Base-by-base conservation (phyloP, 2,888 invertebrate genomes). In the Aphidoletes aphidimyza region DNA sequence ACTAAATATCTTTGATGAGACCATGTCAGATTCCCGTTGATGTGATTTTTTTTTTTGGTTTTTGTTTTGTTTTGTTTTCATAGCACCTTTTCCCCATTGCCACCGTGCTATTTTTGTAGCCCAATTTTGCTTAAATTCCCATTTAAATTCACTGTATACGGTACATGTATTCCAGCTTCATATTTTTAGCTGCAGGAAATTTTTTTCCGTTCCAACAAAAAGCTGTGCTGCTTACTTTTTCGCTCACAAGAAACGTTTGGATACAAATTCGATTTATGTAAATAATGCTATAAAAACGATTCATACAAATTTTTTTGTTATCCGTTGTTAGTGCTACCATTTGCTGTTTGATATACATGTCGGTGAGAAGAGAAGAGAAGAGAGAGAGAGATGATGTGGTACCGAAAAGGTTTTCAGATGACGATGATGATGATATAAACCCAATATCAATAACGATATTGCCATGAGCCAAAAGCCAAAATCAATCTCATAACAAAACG, bases 401-500 rank as follows among this genome's bases (percentile, higher is more conserved):
- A 17, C n/a, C 36, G 81, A 37, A 81, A 81, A 81, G 81, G 81
- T 81, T 81, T 37, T 69, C 37, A 22, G 26, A 54, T 54, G 54
- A 54, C 5, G 34, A 78, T 83, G 83, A 83, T 39, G 83, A 83
- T 83, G 83, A 83, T 83, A 83, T 83, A 81, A 81, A 83, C 83
- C 83, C 45, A 83, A 83, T 83, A 83, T 42, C 83, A 83, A 83
- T 83, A 83, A 83, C 45, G 37, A 83, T 42, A 83, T 83, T 83
- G 83, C 83, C 83, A 83, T 45, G 39, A 83, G 83, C 42, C 83
- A 45, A 83, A 83, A 83, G 83, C 83, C 45, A 83, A 83, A 83
- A 83, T 83, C 83, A 83, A 83, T 83, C 83, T 83, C 81, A 81
- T 81, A 81, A 81, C 81, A 83, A 45, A 83, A 83, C 45, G 83